Base-by-base conservation (phyloP, 2,113 vertebrate species). In the Rhynchomys soricoides region DNA sequence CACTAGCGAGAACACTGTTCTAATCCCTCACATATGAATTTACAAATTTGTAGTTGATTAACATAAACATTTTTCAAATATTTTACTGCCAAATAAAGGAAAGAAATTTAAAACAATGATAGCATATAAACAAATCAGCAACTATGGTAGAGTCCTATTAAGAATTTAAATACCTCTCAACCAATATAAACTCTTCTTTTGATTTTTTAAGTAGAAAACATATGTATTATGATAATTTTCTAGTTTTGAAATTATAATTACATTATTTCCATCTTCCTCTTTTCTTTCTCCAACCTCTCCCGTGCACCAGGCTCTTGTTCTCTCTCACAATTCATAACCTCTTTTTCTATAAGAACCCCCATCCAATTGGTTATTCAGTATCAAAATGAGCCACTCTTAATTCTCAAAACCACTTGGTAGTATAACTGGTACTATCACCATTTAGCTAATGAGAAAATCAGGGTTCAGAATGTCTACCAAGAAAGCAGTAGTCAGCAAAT, bases 401-500 rank as follows among this genome's bases (percentile, higher is more conserved):
- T 86, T 95, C 17, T 90, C 17, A 92, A 92, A 96, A 74, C 34
- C 29, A 92, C 6, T n/a, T n/a, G 68, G 21, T 50, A 40, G 10
- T 92, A 0, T 79, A 95, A 95, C 31, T 57, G 34, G 45, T 12
- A 64, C 81, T 88, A 71, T 91, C 13, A 52, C 66, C n/a, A 94
- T 92, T 96, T 52, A 75, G 43, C 17, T 95, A 95, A 93, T 96
- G 83, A 94, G 26, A 93, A 97, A 87, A 85, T 95, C 37, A 45
- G 2, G 21, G 34, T 22, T 93, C 43, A 43, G 21, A 91, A 11
- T 91, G 24, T 45, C 79, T 64, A 83, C 48, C 48, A 85, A 92
- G 66, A 79, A 77, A 81, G 73, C 37, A 89, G 71, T 83, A 85
- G 43, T 93, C 57, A 91, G 89, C 87, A 89, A 94, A 91, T 97